phyloP scores from a whole-genome alignment of 1,140 invertebrate species.

The Ceratosolen fusciceps region DNA sequence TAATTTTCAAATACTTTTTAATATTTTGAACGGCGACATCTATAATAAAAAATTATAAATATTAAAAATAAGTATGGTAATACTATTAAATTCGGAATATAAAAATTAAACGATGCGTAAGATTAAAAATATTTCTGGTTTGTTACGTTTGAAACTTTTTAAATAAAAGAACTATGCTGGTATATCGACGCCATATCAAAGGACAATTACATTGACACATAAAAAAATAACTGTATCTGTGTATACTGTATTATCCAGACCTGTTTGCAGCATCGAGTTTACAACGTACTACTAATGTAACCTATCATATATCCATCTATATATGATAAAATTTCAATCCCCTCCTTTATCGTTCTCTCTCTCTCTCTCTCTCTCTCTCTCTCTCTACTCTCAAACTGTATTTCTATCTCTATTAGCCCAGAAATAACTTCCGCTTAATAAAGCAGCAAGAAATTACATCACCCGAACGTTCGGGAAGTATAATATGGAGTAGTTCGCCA shows the following conservation, averaged over 20 bases:
- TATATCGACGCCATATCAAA: slow-evolving; percentile 33
- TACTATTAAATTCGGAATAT: neutral
- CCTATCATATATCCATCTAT: neutral
- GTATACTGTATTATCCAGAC: slow-evolving; percentile 44
- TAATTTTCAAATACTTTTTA: too few species aligned
- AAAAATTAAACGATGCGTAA: neutral
- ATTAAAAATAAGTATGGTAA: too few species aligned
- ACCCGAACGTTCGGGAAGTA: neutral
- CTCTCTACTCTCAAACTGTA: too few species aligned
- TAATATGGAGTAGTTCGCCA: neutral
- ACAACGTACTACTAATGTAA: slow-evolving; percentile 3
- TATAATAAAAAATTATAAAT: too few species aligned
- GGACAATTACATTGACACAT: slow-evolving; percentile 34
- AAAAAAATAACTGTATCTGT: slow-evolving; percentile 33
- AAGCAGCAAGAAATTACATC: neutral
- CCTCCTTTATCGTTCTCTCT: too few species aligned
- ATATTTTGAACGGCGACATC: too few species aligned
- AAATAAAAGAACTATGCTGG: slow-evolving; percentile 14
- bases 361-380: neutral
- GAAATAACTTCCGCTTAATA: neutral
- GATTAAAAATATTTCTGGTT: neutral
- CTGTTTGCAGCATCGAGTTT: slow-evolving; percentile 32
- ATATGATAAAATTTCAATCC: neutral
- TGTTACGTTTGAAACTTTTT: neutral
- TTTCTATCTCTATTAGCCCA: neutral